Evolutionary conservation across 2,113 vertebrate genomes (phyloP).

Genomic region (Hemiprocne comata): DNA sequence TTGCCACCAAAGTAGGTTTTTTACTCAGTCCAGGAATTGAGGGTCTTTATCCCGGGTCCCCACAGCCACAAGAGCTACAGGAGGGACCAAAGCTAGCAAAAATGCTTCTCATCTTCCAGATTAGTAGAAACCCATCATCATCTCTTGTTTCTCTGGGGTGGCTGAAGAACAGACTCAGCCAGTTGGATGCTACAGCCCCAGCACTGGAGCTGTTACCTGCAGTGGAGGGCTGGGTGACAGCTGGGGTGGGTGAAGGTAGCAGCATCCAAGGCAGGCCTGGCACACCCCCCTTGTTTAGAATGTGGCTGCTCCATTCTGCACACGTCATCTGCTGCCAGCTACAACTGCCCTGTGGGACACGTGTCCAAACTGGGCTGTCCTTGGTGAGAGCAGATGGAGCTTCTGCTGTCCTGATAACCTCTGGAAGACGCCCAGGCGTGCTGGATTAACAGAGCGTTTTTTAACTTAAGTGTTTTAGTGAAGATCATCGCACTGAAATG

Average conservation of each 20-base stretch:
- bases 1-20: background rate
- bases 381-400: background rate
- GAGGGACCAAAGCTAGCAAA: background rate
- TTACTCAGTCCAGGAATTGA: background rate
- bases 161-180: background rate
- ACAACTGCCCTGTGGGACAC: background rate
- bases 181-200: background rate
- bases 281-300: background rate
- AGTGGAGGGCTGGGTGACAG: fast-evolving
- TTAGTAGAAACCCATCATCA: background rate
- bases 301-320: fast-evolving
- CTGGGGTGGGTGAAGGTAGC: background rate
- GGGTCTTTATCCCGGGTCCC: background rate
- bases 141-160: background rate
- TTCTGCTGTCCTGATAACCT: background rate
- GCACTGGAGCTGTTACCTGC: fast-evolving
- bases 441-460: background rate
- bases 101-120: background rate
- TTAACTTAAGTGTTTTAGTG: background rate
- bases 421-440: background rate
- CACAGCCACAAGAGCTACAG: background rate
- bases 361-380: background rate
- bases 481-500: fast-evolving
- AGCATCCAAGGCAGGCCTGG: background rate
- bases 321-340: background rate